A percentile compares a stretch with the other conserved stretches of the same genome.
These are phyloP conservation scores for Eristalis arbustorum DNA, from an alignment of 2,888 invertebrate species.

Conservation along the genomic window DNA sequence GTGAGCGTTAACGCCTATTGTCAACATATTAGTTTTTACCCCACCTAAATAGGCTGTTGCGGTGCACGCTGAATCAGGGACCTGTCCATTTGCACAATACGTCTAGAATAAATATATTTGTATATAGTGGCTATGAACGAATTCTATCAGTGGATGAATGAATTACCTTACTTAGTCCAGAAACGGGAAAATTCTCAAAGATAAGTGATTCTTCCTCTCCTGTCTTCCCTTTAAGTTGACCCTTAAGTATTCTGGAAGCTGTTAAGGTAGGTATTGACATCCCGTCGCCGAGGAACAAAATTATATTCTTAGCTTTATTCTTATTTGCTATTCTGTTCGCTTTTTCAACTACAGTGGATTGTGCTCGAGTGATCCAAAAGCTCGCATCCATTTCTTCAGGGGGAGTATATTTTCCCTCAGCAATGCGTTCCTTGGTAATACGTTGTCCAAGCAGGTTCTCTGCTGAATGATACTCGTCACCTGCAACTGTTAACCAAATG, in stretches of 20 bases:
- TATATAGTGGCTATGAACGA: background rate
- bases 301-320: conserved; percentile 75
- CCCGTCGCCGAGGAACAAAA: conserved; percentile 82
- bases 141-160: background rate
- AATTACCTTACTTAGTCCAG: conserved; percentile 84
- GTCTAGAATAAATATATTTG: conserved; percentile 78
- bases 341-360: conserved; percentile 69
- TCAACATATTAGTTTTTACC: conserved; percentile 85
- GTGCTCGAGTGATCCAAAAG: conserved; percentile 74
- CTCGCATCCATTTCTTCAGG: conserved; percentile 72
- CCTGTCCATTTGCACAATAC: conserved; percentile 84
- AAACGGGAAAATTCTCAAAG: conserved; percentile 84
- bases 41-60: conserved; percentile 80
- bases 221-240: conserved; percentile 81
- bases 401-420: conserved; percentile 52
- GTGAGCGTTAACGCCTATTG: conserved; percentile 86
- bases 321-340: conserved; percentile 43
- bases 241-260: conserved; percentile 84
- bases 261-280: conserved; percentile 86
- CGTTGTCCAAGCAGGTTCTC: conserved; percentile 11
- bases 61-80: conserved; percentile 87
- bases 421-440: conserved; percentile 29
- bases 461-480: conserved; percentile 16
- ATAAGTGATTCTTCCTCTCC: conserved; percentile 84
- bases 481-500: background rate